phyloP scores from a whole-genome alignment of 2,113 vertebrate species.

The Sinocyclocheilus grahami region DNA sequence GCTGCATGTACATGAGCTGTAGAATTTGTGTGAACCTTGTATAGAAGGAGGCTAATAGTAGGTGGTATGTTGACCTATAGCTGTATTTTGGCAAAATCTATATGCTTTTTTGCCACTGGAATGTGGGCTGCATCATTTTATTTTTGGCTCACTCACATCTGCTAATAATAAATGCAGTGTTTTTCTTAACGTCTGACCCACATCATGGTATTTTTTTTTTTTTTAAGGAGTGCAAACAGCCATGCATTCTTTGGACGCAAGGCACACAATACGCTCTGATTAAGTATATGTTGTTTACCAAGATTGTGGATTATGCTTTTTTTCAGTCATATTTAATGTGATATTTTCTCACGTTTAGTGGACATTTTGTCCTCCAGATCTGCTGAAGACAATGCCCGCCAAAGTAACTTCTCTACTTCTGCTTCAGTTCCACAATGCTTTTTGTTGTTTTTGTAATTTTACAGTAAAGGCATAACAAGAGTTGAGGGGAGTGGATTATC shows the following conservation, averaged over 20 bases:
- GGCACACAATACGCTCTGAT: neutral
- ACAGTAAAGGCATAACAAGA: conserved; percentile 35
- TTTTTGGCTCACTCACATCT: conserved; percentile 54
- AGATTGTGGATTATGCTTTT: conserved; percentile 46
- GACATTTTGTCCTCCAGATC: conserved; percentile 58
- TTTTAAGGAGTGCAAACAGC: neutral
- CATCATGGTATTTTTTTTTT: neutral
- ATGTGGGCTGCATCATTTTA: conserved; percentile 52
- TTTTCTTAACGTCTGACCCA: conserved; percentile 55
- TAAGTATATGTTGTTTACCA: conserved; percentile 29
- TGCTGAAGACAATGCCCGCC: conserved; percentile 50
- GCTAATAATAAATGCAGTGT: conserved; percentile 53
- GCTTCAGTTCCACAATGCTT: conserved; percentile 51
- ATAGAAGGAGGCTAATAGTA: conserved; percentile 48
- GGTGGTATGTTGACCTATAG: conserved; percentile 58
- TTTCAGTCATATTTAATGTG: conserved; percentile 59
- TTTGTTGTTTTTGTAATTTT: conserved; percentile 55
- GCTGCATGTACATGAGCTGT: conserved; percentile 64
- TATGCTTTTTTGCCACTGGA: conserved; percentile 53
- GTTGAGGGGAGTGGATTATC: conserved; percentile 33
- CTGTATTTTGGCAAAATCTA: conserved; percentile 58
- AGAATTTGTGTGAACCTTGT: conserved; percentile 31
- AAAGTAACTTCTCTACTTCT: conserved; percentile 56
- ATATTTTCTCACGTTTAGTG: conserved; percentile 51
- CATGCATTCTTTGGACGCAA: neutral